These are phyloP conservation scores for Zaprionus inermis DNA, from an alignment of 1,140 invertebrate species.

Conservation along the genomic window DNA sequence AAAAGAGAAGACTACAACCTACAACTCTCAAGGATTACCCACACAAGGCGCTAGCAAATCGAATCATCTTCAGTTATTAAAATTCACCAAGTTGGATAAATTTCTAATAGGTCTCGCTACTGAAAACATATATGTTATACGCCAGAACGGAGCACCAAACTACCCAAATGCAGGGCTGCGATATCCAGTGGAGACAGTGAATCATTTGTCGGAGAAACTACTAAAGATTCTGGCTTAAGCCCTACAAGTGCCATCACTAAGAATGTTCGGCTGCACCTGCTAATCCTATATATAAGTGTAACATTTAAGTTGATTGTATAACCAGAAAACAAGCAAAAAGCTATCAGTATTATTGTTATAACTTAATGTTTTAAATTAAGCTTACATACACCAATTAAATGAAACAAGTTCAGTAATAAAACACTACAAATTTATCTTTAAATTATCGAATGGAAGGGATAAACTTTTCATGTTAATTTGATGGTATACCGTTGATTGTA, in stretches of 20 bases:
- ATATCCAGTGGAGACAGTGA: slow-evolving; percentile 51
- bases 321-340: neutral
- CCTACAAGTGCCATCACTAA: neutral
- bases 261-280: neutral
- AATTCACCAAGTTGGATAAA: slow-evolving; percentile 34
- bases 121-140: slow-evolving; percentile 2
- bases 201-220: slow-evolving; percentile 58
- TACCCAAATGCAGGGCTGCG: slow-evolving; percentile 20
- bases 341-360: neutral
- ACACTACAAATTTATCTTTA: neutral
- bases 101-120: neutral
- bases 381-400: neutral
- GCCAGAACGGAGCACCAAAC: neutral
- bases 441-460: too few relatives aligned
- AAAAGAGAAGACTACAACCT: slow-evolving; percentile 3
- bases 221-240: slow-evolving; percentile 62
- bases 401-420: neutral
- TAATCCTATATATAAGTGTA: neutral
- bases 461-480: too few relatives aligned
- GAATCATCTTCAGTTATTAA: neutral
- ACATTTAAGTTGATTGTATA: neutral
- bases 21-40: neutral
- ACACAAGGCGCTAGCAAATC: neutral
- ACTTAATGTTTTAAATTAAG: neutral
- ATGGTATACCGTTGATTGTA: too few relatives aligned